Percentiles rank a stretch among this genome's conserved stretches.
Conservation (phyloP, 2,113 vertebrate genomes). For the Helogale parvula region DNA sequence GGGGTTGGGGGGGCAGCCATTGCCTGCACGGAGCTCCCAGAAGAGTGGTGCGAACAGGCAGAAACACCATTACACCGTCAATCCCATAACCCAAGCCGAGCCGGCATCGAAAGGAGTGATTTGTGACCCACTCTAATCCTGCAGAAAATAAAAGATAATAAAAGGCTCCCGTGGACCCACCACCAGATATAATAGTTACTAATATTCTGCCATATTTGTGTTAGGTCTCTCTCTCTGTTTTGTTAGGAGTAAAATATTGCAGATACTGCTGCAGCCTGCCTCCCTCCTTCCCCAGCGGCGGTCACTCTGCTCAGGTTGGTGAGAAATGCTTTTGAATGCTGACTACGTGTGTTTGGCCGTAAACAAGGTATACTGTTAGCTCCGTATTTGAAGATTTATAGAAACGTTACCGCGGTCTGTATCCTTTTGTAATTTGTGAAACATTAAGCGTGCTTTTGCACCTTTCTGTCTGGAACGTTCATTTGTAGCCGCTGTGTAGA, state of each 20-base stretch:
- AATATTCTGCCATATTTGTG: background rate
- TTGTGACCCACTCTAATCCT: background rate
- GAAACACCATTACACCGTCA: background rate
- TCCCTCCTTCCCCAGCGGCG: accelerated
- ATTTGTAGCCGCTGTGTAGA: background rate
- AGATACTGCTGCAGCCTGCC: background rate
- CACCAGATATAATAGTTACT: background rate
- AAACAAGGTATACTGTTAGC: background rate
- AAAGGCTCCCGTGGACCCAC: background rate
- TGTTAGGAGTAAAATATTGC: background rate
- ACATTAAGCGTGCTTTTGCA: background rate
- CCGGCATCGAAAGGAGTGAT: background rate
- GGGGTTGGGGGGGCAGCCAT: background rate
- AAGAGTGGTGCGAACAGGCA: background rate
- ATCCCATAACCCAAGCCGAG: accelerated
- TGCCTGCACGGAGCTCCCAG: background rate
- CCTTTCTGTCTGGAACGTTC: background rate
- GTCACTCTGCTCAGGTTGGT: background rate
- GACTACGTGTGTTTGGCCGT: background rate
- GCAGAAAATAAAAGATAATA: background rate
- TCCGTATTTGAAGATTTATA: background rate
- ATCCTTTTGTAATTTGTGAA: background rate
- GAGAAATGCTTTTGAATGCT: background rate
- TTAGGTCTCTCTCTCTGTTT: background rate
- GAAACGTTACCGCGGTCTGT: background rate